Evolutionary conservation across 2,888 invertebrate genomes (phyloP).

Genomic region (Acronicta aceris): DNA sequence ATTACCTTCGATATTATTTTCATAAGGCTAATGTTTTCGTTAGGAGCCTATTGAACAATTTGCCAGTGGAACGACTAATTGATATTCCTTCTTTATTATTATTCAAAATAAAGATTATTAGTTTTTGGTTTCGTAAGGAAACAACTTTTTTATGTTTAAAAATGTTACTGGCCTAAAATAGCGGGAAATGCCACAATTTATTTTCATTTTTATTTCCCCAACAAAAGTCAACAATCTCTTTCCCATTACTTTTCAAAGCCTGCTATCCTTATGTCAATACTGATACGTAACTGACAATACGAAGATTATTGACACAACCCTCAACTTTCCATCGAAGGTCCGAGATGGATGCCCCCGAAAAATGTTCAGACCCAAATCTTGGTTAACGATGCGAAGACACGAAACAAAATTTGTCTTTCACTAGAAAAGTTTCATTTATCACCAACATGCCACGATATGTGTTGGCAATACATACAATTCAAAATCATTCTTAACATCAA

Average conservation of each 20-base stretch:
- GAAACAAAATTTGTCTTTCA: constrained; percentile 79
- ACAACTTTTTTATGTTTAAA: no score
- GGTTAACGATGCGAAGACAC: constrained; percentile 72
- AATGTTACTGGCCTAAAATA: constrained; percentile 1
- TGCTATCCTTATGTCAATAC: constrained; percentile 38
- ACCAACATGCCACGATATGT: constrained; percentile 61
- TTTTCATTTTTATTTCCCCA: constrained; percentile 19
- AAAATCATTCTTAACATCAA: constrained; percentile 20
- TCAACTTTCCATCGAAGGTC: constrained; percentile 29
- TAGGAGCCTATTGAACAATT: no score
- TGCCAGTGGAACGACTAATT: no score
- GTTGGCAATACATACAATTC: not conserved
- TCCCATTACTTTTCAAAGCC: constrained; percentile 37
- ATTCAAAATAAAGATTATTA: no score
- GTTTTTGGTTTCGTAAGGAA: no score
- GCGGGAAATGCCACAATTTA: constrained; percentile 6
- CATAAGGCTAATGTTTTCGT: no score
- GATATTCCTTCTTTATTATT: no score
- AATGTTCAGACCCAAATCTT: constrained; percentile 64
- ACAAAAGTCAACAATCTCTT: constrained; percentile 32
- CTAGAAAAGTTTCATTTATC: constrained; percentile 71
- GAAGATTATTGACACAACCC: constrained; percentile 37
- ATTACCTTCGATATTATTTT: no score
- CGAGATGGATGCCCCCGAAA: constrained; percentile 36
- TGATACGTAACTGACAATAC: constrained; percentile 38